Base-by-base conservation (phyloP, 30 jellyfish, hydroid and myxozoan species). In the Nemopilema nomurai region DNA sequence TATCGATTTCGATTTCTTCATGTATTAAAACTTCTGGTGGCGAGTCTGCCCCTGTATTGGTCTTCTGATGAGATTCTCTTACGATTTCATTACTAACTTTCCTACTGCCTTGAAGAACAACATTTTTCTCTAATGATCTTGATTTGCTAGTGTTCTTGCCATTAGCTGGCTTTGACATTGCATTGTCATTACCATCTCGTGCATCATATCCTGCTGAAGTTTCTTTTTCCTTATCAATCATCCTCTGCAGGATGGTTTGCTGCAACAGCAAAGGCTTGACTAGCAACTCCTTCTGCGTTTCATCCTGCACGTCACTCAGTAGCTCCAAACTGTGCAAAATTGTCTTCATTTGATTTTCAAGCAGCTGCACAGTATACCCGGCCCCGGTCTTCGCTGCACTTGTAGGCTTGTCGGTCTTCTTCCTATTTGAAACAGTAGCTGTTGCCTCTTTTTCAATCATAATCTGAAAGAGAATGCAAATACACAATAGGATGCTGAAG, bases 321-420 rank as follows among this genome's bases (percentile, higher is more conserved):
- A 83, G 31, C 22, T 49, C 67, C 28, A 71, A 64, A 69, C 92
- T 83, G 41, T 72, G 22, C 73, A 49, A n/a, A 0, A 69, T 76
- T 7, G 85, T 71, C 31, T 71, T 72, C 92, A 63, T 83, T 72
- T 83, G 92, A 62, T 71, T 50, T 73, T 76, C 85, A 22, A 83
- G 85, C 51, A 71, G 27, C 33, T 62, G 27, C 28, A 69, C 79
- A n/a, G 85, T 18, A 57, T 50, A 71, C 23, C 85, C 92, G 25
- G 67, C 74, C 28, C 32, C 74, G 18, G 23, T 41, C 28, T 29
- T 28, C 0, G 52, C n/a, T 16, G 22, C 13, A 22, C 74, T 81
- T 52, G 13, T 13, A 41, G 57, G 9, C 57, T 41, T 41, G 13
- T 13, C 13, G 57, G 6, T 41, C 13, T 41, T 41, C 13, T 41